Conservation (phyloP, 2,113 vertebrate genomes). For the Corythoichthys haematopterus region DNA sequence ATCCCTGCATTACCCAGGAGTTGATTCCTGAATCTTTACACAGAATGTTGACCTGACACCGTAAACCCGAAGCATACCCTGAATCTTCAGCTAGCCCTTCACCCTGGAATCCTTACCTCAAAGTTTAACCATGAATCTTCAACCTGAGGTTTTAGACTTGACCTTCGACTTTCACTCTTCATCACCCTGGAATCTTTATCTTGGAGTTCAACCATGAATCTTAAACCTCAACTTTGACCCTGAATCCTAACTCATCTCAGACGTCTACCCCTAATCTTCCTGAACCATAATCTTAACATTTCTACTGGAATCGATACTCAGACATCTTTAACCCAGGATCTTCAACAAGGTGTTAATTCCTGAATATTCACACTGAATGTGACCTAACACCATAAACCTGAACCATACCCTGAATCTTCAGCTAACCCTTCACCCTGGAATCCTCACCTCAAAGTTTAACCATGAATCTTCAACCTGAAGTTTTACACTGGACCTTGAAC, state of each 20-base stretch:
- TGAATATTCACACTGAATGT: neutral
- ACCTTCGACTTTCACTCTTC: neutral
- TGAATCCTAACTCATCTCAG: neutral
- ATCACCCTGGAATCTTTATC: neutral
- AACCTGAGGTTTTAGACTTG: neutral
- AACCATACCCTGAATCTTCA: neutral
- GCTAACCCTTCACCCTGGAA: neutral
- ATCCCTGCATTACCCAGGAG: neutral
- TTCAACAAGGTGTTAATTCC: neutral
- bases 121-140: neutral
- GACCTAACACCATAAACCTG: neutral
- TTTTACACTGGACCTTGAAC: neutral
- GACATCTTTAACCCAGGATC: neutral
- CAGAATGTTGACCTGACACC: neutral
- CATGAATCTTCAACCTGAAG: too few species aligned
- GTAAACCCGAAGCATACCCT: neutral
- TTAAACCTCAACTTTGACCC: neutral
- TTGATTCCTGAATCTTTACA: neutral
- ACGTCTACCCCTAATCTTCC: too few species aligned
- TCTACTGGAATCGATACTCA: too few species aligned
- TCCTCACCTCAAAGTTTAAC: neutral
- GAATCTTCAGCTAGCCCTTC: too few species aligned
- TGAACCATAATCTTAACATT: too few species aligned
- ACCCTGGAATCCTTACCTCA: neutral
- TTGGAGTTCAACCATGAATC: neutral